These are phyloP conservation scores for Trachurus trachurus DNA, from an alignment of 2,797 vertebrate species.

Conservation along the genomic window DNA sequence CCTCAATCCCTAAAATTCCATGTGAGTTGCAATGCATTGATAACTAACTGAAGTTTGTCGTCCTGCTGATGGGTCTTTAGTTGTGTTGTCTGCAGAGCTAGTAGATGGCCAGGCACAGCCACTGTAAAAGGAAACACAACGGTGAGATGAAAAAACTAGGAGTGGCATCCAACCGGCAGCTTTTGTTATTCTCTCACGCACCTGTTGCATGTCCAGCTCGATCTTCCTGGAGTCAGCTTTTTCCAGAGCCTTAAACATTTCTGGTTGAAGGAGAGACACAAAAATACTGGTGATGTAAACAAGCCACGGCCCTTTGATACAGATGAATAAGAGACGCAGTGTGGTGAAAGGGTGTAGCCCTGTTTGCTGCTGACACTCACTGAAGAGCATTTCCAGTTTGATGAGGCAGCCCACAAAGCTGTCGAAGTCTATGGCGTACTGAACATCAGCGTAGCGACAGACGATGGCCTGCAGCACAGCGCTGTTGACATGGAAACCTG, in stretches of 20 bases:
- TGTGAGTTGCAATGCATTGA: not conserved
- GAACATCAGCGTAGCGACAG: slow-evolving; percentile 79
- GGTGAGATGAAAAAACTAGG: not conserved
- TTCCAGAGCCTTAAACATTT: slow-evolving; percentile 85
- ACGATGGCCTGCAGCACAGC: slow-evolving; percentile 87
- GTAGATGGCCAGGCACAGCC: slow-evolving; percentile 80
- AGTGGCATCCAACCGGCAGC: not conserved
- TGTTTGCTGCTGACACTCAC: slow-evolving; percentile 81
- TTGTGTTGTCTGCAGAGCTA: slow-evolving; percentile 40
- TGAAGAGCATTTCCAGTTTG: slow-evolving; percentile 91
- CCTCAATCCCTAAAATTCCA: too few relatives aligned
- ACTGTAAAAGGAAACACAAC: slow-evolving; percentile 62
- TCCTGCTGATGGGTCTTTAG: not conserved
- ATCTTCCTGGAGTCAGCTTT: slow-evolving; percentile 77
- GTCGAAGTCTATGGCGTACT: slow-evolving; percentile 89
- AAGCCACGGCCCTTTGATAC: not conserved
- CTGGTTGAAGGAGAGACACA: slow-evolving; percentile 61
- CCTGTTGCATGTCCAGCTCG: slow-evolving; percentile 84
- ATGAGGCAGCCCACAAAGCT: slow-evolving; percentile 90
- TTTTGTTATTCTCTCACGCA: slow-evolving; percentile 45
- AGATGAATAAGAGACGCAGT: not conserved
- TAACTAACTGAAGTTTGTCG: not conserved
- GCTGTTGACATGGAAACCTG: slow-evolving; percentile 89
- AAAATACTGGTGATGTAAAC: not conserved
- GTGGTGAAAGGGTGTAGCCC: not conserved